Evolutionary conservation across 2,797 vertebrate genomes (phyloP).

Genomic region (Neosilurus hyrtlii): DNA sequence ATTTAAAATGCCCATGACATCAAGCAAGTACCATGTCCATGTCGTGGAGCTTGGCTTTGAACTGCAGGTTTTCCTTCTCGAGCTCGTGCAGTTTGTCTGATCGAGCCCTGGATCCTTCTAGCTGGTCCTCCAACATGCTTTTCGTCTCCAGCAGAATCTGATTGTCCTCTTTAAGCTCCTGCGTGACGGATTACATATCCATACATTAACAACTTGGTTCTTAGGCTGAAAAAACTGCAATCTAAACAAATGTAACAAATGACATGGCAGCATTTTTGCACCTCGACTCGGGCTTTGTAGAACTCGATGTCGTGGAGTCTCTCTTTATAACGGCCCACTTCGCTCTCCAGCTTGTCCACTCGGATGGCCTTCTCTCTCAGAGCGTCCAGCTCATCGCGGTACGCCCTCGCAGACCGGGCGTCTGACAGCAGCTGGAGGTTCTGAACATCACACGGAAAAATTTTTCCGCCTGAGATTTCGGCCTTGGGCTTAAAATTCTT

Average conservation of each 20-base stretch:
- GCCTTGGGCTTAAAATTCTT: neutral
- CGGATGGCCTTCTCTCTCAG: slow-evolving; percentile 92
- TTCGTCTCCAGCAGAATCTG: slow-evolving; percentile 95
- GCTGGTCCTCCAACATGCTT: slow-evolving; percentile 93
- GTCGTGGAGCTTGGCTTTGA: slow-evolving; percentile 94
- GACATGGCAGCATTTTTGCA: slow-evolving; percentile 51
- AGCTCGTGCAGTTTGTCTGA: slow-evolving; percentile 95
- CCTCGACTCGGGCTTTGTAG: slow-evolving; percentile 96
- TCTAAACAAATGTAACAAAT: neutral
- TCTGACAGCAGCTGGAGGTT: slow-evolving; percentile 91
- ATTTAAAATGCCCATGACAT: too few species aligned
- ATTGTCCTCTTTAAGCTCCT: slow-evolving; percentile 99
- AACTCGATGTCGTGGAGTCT: slow-evolving; percentile 96
- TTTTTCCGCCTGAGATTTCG: neutral
- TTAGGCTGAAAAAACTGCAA: too few species aligned
- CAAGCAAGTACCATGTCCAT: slow-evolving; percentile 87
- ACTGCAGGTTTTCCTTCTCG: slow-evolving; percentile 94
- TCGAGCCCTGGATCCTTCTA: slow-evolving; percentile 84
- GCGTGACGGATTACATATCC: neutral
- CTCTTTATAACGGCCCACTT: slow-evolving; percentile 90
- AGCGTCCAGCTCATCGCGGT: slow-evolving; percentile 92
- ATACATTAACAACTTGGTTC: neutral
- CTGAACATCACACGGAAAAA: slow-evolving; percentile 66
- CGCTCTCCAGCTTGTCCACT: slow-evolving; percentile 97
- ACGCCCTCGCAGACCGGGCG: slow-evolving; percentile 89